phyloP scores from a whole-genome alignment of 2,797 vertebrate species.

The Iguana delicatissima region DNA sequence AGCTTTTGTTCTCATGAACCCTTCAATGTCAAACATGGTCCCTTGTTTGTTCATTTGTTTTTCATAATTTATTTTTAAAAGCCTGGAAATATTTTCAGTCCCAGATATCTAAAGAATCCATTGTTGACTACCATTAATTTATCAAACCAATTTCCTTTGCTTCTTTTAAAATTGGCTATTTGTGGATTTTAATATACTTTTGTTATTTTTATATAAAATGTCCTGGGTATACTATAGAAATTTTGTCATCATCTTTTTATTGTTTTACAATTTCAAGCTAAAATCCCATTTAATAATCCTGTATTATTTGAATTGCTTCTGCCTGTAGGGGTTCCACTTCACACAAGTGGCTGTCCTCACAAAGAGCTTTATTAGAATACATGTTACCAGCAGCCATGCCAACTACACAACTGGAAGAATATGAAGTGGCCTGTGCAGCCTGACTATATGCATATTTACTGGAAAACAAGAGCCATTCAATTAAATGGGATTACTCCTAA shows the following conservation, averaged over 20 bases:
- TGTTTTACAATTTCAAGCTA: slow-evolving; percentile 13
- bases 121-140: not conserved
- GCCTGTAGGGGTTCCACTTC: not conserved
- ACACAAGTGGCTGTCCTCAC: not conserved
- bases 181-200: slow-evolving; percentile 9
- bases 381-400: not conserved
- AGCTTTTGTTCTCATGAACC: not conserved
- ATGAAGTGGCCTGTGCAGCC: too few relatives aligned
- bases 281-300: slow-evolving; percentile 28
- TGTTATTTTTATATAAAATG: slow-evolving; percentile 1
- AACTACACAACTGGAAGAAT: not conserved
- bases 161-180: not conserved
- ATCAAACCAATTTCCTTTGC: slow-evolving; percentile 8
- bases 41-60: not conserved
- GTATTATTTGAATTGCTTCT: not conserved
- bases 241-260: not conserved
- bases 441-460: not conserved
- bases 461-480: not conserved
- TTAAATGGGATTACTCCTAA: not conserved
- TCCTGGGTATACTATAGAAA: not conserved
- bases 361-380: not conserved
- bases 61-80: not conserved
- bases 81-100: not conserved
- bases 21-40: not conserved
- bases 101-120: not conserved